These are phyloP conservation scores for Carassius gibelio DNA, from an alignment of 2,113 vertebrate genomes.

Conservation along the genomic window DNA sequence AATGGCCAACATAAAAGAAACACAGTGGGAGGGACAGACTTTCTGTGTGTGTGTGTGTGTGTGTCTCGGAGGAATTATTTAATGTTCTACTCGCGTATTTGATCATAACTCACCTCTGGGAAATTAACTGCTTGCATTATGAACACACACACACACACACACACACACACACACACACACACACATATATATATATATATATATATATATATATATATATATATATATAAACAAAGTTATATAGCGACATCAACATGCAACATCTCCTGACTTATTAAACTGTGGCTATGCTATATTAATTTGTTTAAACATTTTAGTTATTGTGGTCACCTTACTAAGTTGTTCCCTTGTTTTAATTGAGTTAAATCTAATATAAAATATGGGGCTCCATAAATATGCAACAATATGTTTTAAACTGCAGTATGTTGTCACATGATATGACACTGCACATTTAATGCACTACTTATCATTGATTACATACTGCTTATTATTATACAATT, in stretches of 20 bases:
- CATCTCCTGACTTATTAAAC: not conserved
- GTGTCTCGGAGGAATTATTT: conserved; percentile 56
- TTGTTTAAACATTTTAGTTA: not conserved
- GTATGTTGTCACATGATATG: too few relatives aligned
- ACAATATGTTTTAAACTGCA: too few relatives aligned
- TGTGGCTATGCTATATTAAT: not conserved
- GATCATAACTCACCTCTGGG: conserved; percentile 7
- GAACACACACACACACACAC: not conserved
- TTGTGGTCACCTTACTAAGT: not conserved
- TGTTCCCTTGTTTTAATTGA: not conserved
- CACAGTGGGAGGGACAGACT: conserved; percentile 72
- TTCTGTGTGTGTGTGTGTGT: conserved; percentile 58
- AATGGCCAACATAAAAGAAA: conserved; percentile 74
- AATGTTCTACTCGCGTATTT: conserved; percentile 31
- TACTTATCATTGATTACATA: too few relatives aligned
- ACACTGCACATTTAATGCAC: too few relatives aligned
- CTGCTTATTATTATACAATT: not conserved
- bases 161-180: too few relatives aligned
- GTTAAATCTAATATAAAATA: not conserved
- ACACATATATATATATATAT: not conserved
- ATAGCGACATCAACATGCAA: not conserved
- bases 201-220: not conserved
- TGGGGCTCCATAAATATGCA: too few relatives aligned
- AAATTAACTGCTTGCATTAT: not conserved
- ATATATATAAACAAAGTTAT: not conserved